These are phyloP conservation scores for Karalla daura DNA, from an alignment of 2,797 vertebrate genomes.

Conservation along the genomic window DNA sequence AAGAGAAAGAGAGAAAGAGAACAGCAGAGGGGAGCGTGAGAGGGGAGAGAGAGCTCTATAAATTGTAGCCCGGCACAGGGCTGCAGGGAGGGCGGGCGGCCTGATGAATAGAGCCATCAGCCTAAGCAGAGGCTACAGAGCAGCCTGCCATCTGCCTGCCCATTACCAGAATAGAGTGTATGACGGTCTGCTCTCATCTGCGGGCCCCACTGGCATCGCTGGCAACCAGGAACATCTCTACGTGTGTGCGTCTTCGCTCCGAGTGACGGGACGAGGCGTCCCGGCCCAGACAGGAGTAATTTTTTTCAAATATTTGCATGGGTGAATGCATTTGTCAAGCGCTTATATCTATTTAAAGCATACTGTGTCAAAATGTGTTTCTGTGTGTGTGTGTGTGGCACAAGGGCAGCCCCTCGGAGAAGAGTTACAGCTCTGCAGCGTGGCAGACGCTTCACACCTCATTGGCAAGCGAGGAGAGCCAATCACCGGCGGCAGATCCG, in stretches of 20 bases:
- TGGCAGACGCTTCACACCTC: slow-evolving; percentile 79
- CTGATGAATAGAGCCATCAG: slow-evolving; percentile 87
- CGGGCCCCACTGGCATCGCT: slow-evolving; percentile 65
- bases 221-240: slow-evolving; percentile 41
- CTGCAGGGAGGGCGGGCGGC: slow-evolving; percentile 68
- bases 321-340: slow-evolving; percentile 39
- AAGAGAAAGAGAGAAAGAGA: slow-evolving; percentile 47
- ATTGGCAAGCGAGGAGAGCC: slow-evolving; percentile 71
- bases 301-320: slow-evolving; percentile 40
- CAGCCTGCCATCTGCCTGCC: slow-evolving; percentile 84
- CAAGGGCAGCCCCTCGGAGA: slow-evolving; percentile 60
- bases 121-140: slow-evolving; percentile 82
- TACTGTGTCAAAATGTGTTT: slow-evolving; percentile 14
- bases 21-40: slow-evolving; percentile 37
- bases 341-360: slow-evolving; percentile 38
- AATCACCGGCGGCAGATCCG: slow-evolving; percentile 67
- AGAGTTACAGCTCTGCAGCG: slow-evolving; percentile 70
- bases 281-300: slow-evolving; percentile 3
- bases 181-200: slow-evolving; percentile 66
- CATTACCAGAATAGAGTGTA: slow-evolving; percentile 82
- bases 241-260: slow-evolving; percentile 18
- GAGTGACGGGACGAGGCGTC: neutral
- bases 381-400: slow-evolving; percentile 15
- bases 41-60: slow-evolving; percentile 49
- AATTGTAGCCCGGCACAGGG: slow-evolving; percentile 65